Conservation (phyloP, 2,888 invertebrate species). For the Troides aeacus region DNA sequence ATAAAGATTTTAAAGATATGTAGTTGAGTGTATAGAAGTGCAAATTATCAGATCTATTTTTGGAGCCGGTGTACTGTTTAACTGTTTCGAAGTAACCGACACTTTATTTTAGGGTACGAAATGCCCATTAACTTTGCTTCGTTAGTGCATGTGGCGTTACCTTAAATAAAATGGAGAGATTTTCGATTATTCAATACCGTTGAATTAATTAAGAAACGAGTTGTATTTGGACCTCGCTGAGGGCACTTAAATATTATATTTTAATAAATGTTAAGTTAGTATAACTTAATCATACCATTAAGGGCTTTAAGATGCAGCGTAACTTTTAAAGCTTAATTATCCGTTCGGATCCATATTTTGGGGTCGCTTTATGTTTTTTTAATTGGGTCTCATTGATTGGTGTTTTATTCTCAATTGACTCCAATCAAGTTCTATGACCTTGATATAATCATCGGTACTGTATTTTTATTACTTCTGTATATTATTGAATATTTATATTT, state of each 20-base stretch:
- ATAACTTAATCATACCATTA: slow-evolving; percentile 3
- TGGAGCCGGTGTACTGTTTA: background rate
- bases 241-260: slow-evolving; percentile 8
- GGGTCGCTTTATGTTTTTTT: slow-evolving; percentile 12
- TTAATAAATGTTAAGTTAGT: slow-evolving; percentile 3
- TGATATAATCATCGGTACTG: background rate
- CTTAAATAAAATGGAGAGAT: background rate
- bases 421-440: slow-evolving; percentile 10
- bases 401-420: slow-evolving; percentile 15
- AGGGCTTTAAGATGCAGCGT: slow-evolving; percentile 13
- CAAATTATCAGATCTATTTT: slow-evolving; percentile 1
- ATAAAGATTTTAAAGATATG: background rate
- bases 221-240: background rate
- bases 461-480: background rate
- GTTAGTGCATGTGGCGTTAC: background rate
- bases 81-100: background rate
- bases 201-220: slow-evolving; percentile 17
- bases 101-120: background rate
- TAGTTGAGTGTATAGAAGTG: background rate
- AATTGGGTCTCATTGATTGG: slow-evolving; percentile 10
- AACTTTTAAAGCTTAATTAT: slow-evolving; percentile 26
- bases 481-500: background rate
- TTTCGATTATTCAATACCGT: slow-evolving; percentile 11
- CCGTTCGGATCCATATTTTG: slow-evolving; percentile 3
- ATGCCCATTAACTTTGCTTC: background rate